phyloP scores from a whole-genome alignment of 1,140 invertebrate species.

The Drosophila melanica region DNA sequence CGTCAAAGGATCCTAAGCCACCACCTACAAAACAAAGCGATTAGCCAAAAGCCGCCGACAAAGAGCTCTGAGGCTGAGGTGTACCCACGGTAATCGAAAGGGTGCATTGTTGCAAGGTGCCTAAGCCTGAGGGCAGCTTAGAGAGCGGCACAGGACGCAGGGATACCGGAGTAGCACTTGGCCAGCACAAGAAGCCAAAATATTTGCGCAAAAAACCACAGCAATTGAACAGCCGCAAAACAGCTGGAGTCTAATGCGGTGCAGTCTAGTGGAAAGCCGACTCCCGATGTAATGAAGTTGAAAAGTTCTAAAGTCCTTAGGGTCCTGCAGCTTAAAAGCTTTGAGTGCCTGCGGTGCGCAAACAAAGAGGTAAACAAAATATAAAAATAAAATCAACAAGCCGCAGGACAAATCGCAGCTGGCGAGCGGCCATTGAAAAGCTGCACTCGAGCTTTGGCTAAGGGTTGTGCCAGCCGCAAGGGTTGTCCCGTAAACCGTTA shows the following conservation, averaged over 20 bases:
- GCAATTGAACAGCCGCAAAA: conserved; percentile 25
- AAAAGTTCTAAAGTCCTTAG: not conserved
- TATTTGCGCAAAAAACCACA: conserved; percentile 37
- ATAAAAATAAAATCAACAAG: conserved; percentile 4
- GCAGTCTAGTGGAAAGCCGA: conserved; percentile 7
- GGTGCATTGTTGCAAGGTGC: conserved; percentile 49
- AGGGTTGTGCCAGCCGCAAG: conserved; percentile 31
- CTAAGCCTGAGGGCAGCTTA: conserved; percentile 42
- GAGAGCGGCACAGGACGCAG: not conserved
- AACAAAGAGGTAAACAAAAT: conserved; percentile 20
- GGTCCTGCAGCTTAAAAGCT: conserved; percentile 31
- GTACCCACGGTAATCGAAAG: conserved; percentile 34
- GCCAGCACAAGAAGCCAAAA: conserved; percentile 36
- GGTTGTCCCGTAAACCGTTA: conserved; percentile 33
- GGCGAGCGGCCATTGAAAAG: conserved; percentile 48
- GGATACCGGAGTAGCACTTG: conserved; percentile 12
- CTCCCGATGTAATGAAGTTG: too few species aligned
- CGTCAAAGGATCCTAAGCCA: conserved; percentile 31
- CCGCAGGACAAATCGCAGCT: conserved; percentile 21
- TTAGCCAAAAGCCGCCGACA: conserved; percentile 55
- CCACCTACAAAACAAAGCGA: conserved; percentile 63
- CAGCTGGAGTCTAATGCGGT: conserved; percentile 39
- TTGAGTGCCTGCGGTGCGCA: conserved; percentile 21
- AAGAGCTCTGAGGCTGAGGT: conserved; percentile 17
- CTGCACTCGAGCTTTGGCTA: conserved; percentile 29